Base-by-base conservation (phyloP, 2,888 invertebrate species). In the Alcis repandata region DNA sequence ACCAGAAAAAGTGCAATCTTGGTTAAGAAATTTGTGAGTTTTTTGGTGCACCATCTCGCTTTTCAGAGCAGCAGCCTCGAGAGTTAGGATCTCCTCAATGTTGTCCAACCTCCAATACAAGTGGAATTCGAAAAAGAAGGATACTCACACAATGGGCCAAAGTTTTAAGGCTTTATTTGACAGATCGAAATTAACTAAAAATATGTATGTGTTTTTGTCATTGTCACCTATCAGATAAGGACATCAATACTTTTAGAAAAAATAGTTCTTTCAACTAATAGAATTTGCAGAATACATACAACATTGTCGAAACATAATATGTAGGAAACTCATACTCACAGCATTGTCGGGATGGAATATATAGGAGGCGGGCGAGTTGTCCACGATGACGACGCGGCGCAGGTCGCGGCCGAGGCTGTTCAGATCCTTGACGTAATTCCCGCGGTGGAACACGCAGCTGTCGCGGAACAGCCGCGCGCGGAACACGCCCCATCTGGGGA, bases 291-390 rank as follows among this genome's bases (percentile, higher is more conserved):
- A 99, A 27, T 56, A 96, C 97, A 96, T 92, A 99, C 99, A 92
- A 99, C 99, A 94, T 99, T 99, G 91, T 99, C 99, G 86, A 99
- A 99, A 96, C 99, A n/a, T n/a, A n/a, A n/a, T 95, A 99, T 98
- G 93, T 99, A 99, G 76, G 99, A 22, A 54, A 96, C 97, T 96
- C 92, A 22, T 56, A 96, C 97, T 96, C 92, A 99, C 99, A 92
- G 99, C 99, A 94, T 99, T 99, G 91, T 99, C 99, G 86, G 99
- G 99, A 96, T 99, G 99, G 97, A 99, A 99, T 95, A 99, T 98
- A 93, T 99, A 99, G 76, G 99, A 99, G 84, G 99, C 99, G 82
- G 99, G 99, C 83, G 99, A 99, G 94, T 99, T 99, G 95, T 99
- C 99, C 77, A 99, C 98, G 84, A 99, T 99, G 83, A 99, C 97